phyloP scores from a whole-genome alignment of 2,888 invertebrate species.

The Troides oblongomaculatus region DNA sequence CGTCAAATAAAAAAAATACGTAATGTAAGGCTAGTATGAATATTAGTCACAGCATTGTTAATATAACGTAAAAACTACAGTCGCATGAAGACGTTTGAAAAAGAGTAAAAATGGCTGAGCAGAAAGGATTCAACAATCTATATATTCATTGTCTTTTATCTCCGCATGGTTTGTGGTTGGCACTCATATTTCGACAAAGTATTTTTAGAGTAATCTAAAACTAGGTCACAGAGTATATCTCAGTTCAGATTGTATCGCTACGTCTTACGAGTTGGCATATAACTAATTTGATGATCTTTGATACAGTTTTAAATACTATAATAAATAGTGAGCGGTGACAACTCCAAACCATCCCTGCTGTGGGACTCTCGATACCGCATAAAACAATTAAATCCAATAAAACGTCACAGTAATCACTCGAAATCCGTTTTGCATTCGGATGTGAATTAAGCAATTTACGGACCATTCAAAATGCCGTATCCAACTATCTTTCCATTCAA shows the following conservation, averaged over 20 bases:
- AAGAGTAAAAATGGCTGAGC: too few relatives aligned
- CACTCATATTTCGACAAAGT: neutral
- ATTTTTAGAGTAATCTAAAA: neutral
- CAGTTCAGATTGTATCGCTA: neutral
- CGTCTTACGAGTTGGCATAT: too few relatives aligned
- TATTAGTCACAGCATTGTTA: too few relatives aligned
- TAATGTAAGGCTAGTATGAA: too few relatives aligned
- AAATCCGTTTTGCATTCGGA: conserved; percentile 31
- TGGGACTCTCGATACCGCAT: conserved; percentile 15
- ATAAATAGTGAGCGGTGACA: neutral
- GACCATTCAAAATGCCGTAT: conserved; percentile 29
- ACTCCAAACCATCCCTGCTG: neutral
- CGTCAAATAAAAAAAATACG: too few relatives aligned
- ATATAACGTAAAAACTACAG: too few relatives aligned
- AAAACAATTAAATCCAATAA: conserved; percentile 29
- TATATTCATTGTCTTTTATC: too few relatives aligned
- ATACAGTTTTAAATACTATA: neutral
- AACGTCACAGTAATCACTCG: conserved; percentile 27
- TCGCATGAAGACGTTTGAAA: too few relatives aligned
- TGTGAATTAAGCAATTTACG: conserved; percentile 28
- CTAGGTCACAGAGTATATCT: neutral
- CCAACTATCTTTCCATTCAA: conserved; percentile 26
- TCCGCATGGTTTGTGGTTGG: too few relatives aligned
- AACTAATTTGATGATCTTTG: too few relatives aligned
- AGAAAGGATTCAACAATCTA: too few relatives aligned